Percentiles rank a stretch among this genome's conserved stretches.
Evolutionary conservation across 2,888 invertebrate genomes (phyloP).

Genomic region (Pseudococcus longispinus): DNA sequence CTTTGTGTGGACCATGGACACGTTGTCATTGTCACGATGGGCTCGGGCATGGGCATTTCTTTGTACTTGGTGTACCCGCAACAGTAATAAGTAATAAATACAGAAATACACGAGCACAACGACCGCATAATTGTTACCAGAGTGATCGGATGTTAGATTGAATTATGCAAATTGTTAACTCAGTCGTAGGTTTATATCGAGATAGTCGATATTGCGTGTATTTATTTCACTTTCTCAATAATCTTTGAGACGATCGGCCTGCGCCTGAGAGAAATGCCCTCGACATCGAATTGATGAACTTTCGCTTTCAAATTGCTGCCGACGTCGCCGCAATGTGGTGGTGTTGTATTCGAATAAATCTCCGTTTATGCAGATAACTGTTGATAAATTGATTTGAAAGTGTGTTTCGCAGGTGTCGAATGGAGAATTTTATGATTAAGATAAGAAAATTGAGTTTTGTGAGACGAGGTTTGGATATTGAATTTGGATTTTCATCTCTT

Average conservation of each 20-base stretch:
- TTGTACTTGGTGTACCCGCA: neutral
- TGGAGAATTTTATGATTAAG: neutral
- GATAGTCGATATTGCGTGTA: neutral
- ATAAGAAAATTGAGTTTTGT: neutral
- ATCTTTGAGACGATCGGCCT: neutral
- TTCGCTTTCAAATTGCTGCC: constrained; percentile 5
- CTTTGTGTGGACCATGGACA: constrained; percentile 1
- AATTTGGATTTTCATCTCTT: no score
- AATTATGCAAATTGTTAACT: neutral
- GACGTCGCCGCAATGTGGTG: neutral
- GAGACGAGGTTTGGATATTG: neutral
- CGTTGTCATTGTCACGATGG: constrained; percentile 6
- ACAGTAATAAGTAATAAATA: neutral
- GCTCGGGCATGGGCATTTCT: neutral
- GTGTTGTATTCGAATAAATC: neutral
- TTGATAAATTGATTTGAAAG: neutral
- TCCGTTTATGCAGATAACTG: neutral
- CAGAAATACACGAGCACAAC: neutral
- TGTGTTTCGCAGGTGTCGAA: neutral
- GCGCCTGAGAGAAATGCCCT: neutral
- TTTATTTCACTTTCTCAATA: constrained; percentile 14
- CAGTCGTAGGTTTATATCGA: neutral
- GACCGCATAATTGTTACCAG: neutral
- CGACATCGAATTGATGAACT: neutral
- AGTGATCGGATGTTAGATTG: neutral